Base-by-base conservation (phyloP, 2,888 invertebrate species). In the Drosophila longiperda region DNA sequence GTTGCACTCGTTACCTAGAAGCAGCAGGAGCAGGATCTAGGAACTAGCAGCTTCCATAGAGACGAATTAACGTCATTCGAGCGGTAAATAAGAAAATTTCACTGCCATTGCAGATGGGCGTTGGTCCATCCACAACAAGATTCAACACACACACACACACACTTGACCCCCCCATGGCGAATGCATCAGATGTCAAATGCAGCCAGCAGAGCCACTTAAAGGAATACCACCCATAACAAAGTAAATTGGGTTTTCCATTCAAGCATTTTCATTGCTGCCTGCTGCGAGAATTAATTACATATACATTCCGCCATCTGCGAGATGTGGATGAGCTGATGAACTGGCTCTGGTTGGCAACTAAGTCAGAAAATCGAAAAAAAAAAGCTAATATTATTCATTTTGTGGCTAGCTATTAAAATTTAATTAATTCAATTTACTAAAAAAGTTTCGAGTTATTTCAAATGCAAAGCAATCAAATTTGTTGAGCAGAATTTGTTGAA, bases 31-130 rank as follows among this genome's bases (percentile, higher is more conserved):
- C 7, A 20, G 23, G 15, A 15, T 15, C 45, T 45, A 45, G 45
- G 15, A 29, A n/a, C 17, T 17, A 20, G 59, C 2, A 63, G 58
- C 40, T 71, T 36, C 65, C 69, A 74, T 60, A 69, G 71, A 69
- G 85, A 71, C 67, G 74, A 81, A 83, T 84, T 75, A 81, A 78
- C 79, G 72, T 84, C 76, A 75, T 76, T 87, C 75, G 68, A 73
- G 82, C 87, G 77, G 83, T 75, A 84, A 84, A 84, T 84, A 87
- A 79, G 83, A 87, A 87, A 84, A 87, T 81, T 87, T 77, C 69
- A 55, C 58, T 73, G 80, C 65, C 58, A 42, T 52, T 64, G 67
- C 66, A 58, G 8, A 6, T 20, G 59, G 55, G 40, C 23, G 36
- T 32, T 17, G 20, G 15, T 52, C 26, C 36, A 32, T 52, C 26